Evolutionary conservation across 2,113 vertebrate genomes (phyloP).

Genomic region (Cyanistes caeruleus): DNA sequence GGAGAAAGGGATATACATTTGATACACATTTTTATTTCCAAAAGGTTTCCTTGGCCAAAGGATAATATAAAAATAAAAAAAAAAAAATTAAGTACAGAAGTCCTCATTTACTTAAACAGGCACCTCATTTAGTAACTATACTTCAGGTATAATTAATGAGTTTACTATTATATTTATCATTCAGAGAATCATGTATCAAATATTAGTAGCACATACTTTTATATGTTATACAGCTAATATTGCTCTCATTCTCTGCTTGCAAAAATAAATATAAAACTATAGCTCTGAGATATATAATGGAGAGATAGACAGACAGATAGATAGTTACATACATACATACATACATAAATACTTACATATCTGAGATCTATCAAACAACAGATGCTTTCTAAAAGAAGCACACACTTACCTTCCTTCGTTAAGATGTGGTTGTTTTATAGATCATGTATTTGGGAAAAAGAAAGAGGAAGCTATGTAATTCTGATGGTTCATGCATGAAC

Average conservation of each 20-base stretch:
- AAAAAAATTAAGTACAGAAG: background rate
- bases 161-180: background rate
- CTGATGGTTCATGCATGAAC: background rate
- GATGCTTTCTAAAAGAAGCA: background rate
- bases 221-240: background rate
- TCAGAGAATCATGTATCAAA: background rate
- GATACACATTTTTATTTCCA: background rate
- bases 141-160: background rate
- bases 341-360: background rate
- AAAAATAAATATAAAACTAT: background rate
- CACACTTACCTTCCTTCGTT: background rate
- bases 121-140: background rate
- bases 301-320: background rate
- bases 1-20: background rate
- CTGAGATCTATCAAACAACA: background rate
- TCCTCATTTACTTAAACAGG: background rate
- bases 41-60: background rate
- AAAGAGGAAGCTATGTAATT: background rate
- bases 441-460: background rate
- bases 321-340: too few species aligned
- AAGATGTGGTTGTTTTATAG: background rate
- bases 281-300: background rate
- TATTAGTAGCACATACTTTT: background rate
- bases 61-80: background rate
- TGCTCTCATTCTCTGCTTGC: background rate